A percentile compares a stretch with the other conserved stretches of the same genome.
Evolutionary conservation across 1,140 invertebrate genomes (phyloP).

Genomic region (Drusus annulatus): DNA sequence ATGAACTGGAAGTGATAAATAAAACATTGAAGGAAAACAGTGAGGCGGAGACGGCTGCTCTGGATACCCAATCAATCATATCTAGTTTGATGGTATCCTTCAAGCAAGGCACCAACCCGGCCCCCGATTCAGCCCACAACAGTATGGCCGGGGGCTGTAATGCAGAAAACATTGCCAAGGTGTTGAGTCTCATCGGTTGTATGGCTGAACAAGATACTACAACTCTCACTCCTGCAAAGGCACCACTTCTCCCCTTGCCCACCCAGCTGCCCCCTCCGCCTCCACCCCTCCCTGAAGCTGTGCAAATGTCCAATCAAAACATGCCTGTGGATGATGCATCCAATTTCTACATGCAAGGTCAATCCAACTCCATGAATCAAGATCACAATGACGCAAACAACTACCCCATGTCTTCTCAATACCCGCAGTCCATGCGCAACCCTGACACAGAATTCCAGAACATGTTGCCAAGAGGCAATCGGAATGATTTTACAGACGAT

Average conservation of each 20-base stretch:
- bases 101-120: background rate
- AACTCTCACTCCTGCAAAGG: background rate
- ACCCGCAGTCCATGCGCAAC: background rate
- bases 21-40: constrained; percentile 47
- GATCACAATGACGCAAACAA: too few species aligned
- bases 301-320: constrained; percentile 2
- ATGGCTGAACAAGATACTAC: constrained; percentile 8
- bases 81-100: constrained; percentile 43
- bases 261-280: background rate
- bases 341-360: background rate
- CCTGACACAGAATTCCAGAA: background rate
- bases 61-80: constrained; percentile 43
- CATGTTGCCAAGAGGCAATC: background rate
- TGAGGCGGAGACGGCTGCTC: background rate
- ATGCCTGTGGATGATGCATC: background rate
- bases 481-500: background rate
- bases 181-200: constrained; percentile 22
- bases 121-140: background rate
- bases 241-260: background rate
- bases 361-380: background rate
- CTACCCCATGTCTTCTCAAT: background rate
- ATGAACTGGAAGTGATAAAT: constrained; percentile 51
- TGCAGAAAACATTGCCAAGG: constrained; percentile 23
- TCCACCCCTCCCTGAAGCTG: background rate
- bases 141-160: background rate